Evolutionary conservation across 1,140 invertebrate genomes (phyloP).

Genomic region (Pogonognathellus flavescens): DNA sequence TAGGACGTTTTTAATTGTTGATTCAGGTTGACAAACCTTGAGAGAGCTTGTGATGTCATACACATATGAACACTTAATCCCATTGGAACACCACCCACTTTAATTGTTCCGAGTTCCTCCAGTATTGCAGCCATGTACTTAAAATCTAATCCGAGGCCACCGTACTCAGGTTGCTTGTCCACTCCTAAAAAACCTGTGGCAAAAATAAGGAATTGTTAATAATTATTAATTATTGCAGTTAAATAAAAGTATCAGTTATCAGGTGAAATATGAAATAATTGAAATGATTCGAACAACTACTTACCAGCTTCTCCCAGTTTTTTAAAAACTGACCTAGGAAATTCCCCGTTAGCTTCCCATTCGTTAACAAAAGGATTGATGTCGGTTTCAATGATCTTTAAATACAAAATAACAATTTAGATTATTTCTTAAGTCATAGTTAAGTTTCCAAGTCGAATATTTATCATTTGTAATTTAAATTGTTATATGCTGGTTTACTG

Average conservation of each 20-base stretch:
- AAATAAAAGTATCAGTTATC: neutral
- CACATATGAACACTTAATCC: conserved; percentile 75
- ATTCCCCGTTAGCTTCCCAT: conserved; percentile 73
- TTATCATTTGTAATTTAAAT: neutral
- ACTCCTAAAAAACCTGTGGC: conserved; percentile 74
- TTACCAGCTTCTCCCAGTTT: conserved; percentile 72
- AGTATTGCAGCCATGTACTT: conserved; percentile 74
- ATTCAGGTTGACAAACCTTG: too few relatives aligned
- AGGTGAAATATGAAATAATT: neutral
- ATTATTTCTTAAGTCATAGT: neutral
- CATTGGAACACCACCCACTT: conserved; percentile 73
- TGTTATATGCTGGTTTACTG: conserved; percentile 8
- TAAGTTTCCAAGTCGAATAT: neutral
- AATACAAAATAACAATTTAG: neutral
- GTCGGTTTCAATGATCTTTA: conserved; percentile 73
- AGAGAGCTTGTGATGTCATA: conserved; percentile 73
- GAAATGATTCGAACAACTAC: conserved; percentile 68
- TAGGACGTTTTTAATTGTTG: too few relatives aligned
- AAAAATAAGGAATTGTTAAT: neutral
- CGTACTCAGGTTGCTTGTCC: conserved; percentile 74
- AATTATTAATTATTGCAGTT: neutral
- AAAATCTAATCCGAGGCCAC: conserved; percentile 75
- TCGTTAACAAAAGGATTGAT: conserved; percentile 76
- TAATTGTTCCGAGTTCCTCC: conserved; percentile 74
- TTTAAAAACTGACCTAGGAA: conserved; percentile 75